phyloP scores from a whole-genome alignment of 1,140 invertebrate species.

The Lordiphosa stackelbergi region DNA sequence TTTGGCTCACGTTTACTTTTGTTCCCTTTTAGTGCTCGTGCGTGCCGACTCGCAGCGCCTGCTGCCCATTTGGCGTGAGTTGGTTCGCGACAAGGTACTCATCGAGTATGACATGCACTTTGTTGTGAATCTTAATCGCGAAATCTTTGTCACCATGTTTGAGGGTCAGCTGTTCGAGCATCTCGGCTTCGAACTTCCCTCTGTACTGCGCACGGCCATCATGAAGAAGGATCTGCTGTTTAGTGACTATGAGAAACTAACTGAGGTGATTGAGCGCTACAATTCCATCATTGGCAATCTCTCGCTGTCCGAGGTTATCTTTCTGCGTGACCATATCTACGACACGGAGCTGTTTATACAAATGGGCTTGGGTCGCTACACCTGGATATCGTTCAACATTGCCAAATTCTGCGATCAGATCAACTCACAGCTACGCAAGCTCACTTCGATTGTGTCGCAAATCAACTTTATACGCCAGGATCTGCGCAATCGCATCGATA shows the following conservation, averaged over 20 bases:
- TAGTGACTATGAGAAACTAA: constrained; percentile 80
- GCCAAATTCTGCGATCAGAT: constrained; percentile 83
- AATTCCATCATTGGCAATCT: constrained; percentile 80
- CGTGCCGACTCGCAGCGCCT: constrained; percentile 70
- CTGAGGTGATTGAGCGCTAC: constrained; percentile 81
- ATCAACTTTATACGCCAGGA: constrained; percentile 87
- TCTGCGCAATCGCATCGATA: constrained; percentile 81
- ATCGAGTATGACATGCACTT: constrained; percentile 83
- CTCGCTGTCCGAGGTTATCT: constrained; percentile 82
- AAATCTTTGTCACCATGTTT: constrained; percentile 85
- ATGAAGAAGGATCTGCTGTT: constrained; percentile 80
- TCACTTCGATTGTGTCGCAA: constrained; percentile 84
- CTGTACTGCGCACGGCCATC: constrained; percentile 68
- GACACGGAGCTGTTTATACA: constrained; percentile 87
- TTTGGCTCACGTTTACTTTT: not conserved
- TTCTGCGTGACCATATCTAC: constrained; percentile 83
- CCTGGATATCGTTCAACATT: constrained; percentile 90
- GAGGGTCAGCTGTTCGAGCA: constrained; percentile 87
- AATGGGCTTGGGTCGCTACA: constrained; percentile 87
- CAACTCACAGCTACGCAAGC: constrained; percentile 78
- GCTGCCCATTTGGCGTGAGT: constrained; percentile 82
- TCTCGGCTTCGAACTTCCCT: constrained; percentile 82
- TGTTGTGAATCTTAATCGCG: constrained; percentile 80
- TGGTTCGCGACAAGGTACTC: constrained; percentile 82
- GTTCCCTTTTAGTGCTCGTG: constrained; percentile 51